phyloP scores from a whole-genome alignment of 1,140 invertebrate genomes.

The Solenopsis fugax region DNA sequence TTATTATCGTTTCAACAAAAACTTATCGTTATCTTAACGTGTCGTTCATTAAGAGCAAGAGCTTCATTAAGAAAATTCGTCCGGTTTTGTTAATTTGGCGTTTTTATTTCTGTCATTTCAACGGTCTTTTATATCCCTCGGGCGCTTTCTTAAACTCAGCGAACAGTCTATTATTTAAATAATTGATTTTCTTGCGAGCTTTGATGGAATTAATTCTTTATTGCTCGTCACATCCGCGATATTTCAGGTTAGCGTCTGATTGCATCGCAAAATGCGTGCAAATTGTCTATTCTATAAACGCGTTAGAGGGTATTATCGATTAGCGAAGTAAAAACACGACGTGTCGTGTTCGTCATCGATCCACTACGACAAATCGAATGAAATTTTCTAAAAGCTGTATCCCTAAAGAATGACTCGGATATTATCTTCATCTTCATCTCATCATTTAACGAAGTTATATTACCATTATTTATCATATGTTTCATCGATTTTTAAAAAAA shows the following conservation, averaged over 20 bases:
- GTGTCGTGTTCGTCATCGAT: conserved; percentile 4
- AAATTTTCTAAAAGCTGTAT: conserved; percentile 26
- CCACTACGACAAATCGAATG: neutral
- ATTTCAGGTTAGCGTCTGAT: conserved; percentile 2
- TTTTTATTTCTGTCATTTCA: conserved; percentile 6
- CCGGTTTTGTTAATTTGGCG: neutral
- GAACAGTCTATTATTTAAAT: conserved; percentile 18
- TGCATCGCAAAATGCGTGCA: conserved; percentile 4
- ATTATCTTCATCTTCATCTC: neutral
- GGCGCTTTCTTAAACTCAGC: conserved; percentile 10
- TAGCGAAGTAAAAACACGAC: conserved; percentile 23
- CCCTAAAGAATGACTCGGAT: conserved; percentile 9
- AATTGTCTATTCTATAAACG: conserved; percentile 34
- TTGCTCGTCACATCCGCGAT: conserved; percentile 38
- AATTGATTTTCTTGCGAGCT: conserved; percentile 27
- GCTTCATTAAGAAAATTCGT: neutral
- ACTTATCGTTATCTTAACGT: neutral
- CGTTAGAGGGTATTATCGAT: conserved; percentile 21
- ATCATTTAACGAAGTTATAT: conserved; percentile 15
- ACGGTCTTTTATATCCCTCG: neutral
- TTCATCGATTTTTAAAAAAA: conserved; percentile 42
- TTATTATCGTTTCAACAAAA: neutral
- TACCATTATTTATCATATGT: conserved; percentile 7
- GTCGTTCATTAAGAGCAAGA: too few relatives aligned
- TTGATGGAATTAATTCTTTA: conserved; percentile 31